A percentile compares a stretch with the other conserved stretches of the same genome.
These are phyloP conservation scores for Antennarius maculatus DNA, from an alignment of 2,797 vertebrate genomes.

Conservation along the genomic window DNA sequence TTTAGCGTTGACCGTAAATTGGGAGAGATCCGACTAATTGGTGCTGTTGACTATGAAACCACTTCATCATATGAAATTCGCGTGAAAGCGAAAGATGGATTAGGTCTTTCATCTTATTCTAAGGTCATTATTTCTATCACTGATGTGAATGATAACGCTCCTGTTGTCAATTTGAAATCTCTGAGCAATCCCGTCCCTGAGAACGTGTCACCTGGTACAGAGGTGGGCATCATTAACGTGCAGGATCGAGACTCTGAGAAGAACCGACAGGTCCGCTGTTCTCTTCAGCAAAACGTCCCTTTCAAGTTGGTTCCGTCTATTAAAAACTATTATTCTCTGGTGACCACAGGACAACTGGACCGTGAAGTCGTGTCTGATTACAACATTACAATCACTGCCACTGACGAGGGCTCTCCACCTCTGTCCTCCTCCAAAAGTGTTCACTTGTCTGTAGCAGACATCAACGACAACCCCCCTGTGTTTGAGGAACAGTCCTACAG, in stretches of 20 bases:
- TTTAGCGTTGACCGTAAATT: conserved; percentile 51
- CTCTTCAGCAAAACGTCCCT: conserved; percentile 66
- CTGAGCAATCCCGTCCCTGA: conserved; percentile 77
- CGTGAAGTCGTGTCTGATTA: conserved; percentile 26
- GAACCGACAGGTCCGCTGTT: conserved; percentile 69
- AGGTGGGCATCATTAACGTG: conserved; percentile 74
- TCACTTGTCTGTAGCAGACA: conserved; percentile 57
- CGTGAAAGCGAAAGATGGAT: conserved; percentile 78
- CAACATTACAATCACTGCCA: conserved; percentile 70
- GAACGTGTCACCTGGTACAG: conserved; percentile 60
- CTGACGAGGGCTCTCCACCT: conserved; percentile 69
- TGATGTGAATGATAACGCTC: conserved; percentile 84
- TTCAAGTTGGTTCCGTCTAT: conserved; percentile 51
- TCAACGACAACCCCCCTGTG: conserved; percentile 66
- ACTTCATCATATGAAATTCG: conserved; percentile 70
- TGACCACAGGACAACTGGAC: conserved; percentile 1
- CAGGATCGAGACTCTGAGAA: conserved; percentile 76
- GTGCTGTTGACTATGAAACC: conserved; percentile 68
- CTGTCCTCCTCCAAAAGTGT: conserved; percentile 63
- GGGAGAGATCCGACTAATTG: conserved; percentile 46
- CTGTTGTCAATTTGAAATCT: conserved; percentile 75
- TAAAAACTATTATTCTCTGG: conserved; percentile 70
- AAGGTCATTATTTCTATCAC: conserved; percentile 70
- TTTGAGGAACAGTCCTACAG: conserved; percentile 58
- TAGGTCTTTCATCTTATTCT: conserved; percentile 70